Evolutionary conservation across 1,140 invertebrate species (phyloP).

Genomic region (Ceratina calcarata): DNA sequence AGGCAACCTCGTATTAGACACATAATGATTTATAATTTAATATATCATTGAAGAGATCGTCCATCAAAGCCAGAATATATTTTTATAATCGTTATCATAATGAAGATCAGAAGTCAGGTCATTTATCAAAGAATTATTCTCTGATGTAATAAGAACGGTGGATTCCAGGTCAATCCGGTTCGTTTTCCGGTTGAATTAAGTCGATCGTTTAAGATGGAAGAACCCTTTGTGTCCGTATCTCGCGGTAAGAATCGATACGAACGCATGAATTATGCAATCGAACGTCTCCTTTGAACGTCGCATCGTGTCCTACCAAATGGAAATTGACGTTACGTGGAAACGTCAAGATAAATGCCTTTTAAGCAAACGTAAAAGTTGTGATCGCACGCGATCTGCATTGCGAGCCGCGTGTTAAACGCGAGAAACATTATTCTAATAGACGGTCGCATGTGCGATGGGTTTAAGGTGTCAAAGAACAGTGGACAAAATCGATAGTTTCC

Average conservation of each 20-base stretch:
- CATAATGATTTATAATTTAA: no score
- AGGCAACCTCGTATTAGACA: no score
- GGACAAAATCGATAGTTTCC: neutral
- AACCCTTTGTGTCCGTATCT: conserved; percentile 31
- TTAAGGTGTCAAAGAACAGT: neutral
- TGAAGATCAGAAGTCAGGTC: no score
- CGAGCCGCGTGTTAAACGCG: neutral
- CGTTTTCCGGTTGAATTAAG: neutral
- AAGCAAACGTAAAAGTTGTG: conserved; percentile 31
- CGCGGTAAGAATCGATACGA: conserved; percentile 42
- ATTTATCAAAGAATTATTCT: no score
- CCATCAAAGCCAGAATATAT: no score
- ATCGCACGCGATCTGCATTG: conserved; percentile 17
- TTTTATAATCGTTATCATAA: no score
- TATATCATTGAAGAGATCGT: no score
- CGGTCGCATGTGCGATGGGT: neutral
- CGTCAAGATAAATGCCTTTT: conserved; percentile 33
- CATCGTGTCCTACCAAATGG: neutral
- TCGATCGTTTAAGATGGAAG: conserved; percentile 24
- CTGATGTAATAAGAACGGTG: neutral
- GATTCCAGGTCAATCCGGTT: neutral
- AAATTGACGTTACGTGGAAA: conserved; percentile 4
- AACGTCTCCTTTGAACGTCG: conserved; percentile 33
- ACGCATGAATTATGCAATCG: conserved; percentile 56
- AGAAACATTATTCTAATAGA: neutral